Conservation (phyloP, 92 coral and sea anemone genomes). For the Paramuricea clavata region DNA sequence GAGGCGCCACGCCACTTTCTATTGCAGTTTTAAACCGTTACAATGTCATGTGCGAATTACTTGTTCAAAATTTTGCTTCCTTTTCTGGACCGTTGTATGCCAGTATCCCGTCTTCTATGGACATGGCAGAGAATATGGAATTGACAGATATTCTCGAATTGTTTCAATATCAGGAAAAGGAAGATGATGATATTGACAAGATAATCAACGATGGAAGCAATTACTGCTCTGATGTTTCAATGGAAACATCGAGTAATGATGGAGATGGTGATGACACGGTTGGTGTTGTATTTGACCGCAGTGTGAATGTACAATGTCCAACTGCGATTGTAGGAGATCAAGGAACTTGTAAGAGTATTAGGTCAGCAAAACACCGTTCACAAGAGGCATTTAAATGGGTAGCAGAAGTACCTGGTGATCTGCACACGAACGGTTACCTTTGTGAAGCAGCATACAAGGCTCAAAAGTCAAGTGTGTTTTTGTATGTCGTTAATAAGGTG, state of each 20-base stretch:
- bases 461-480: not conserved
- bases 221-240: no score
- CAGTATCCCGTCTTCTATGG: conserved; percentile 52
- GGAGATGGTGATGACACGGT: not conserved
- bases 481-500: no score
- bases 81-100: conserved; percentile 32
- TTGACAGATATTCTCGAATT: not conserved
- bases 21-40: conserved; percentile 52
- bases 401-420: conserved; percentile 66
- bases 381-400: conserved; percentile 57
- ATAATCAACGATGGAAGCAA: no score
- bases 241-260: no score
- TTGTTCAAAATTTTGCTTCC: conserved; percentile 55
- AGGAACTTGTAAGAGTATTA: conserved; percentile 6
- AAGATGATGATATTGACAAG: no score
- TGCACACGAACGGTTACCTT: conserved; percentile 67
- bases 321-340: conserved; percentile 47
- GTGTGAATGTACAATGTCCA: not conserved
- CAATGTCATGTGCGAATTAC: conserved; percentile 45
- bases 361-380: conserved; percentile 9
- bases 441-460: conserved; percentile 66
- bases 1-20: conserved; percentile 57
- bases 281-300: not conserved
- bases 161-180: no score
- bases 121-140: conserved; percentile 46